These are phyloP conservation scores for Sebastes diaconus DNA, from an alignment of 2,797 vertebrate genomes.

Conservation along the genomic window DNA sequence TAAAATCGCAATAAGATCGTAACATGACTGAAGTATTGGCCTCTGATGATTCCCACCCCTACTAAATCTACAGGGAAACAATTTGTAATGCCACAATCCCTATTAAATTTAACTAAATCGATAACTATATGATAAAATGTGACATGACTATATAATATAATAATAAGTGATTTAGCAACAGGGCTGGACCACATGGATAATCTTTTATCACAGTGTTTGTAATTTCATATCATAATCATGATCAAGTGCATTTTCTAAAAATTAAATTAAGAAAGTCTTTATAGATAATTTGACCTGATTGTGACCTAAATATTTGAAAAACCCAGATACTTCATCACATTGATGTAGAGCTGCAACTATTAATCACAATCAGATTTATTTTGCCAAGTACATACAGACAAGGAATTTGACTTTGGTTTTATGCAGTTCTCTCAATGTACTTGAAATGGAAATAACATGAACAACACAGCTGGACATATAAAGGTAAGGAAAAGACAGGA, in stretches of 20 bases:
- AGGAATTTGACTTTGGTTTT: too few species aligned
- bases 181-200: background rate
- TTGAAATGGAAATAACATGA: too few species aligned
- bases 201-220: background rate
- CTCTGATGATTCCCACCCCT: too few species aligned
- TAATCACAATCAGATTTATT: too few species aligned
- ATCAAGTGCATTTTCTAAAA: background rate
- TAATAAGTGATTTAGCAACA: background rate
- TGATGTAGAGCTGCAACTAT: background rate
- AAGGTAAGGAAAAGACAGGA: too few species aligned
- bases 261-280: background rate
- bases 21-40: too few species aligned
- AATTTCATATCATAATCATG: background rate
- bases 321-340: background rate
- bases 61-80: background rate
- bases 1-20: too few species aligned
- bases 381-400: too few species aligned
- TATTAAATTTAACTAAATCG: background rate
- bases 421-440: too few species aligned
- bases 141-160: background rate
- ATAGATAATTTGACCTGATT: background rate
- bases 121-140: background rate
- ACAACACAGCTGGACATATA: too few species aligned
- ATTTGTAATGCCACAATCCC: background rate
- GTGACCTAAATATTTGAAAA: background rate